phyloP scores from a whole-genome alignment of 1,140 invertebrate genomes.

The Pseudomyrmex concolor region DNA sequence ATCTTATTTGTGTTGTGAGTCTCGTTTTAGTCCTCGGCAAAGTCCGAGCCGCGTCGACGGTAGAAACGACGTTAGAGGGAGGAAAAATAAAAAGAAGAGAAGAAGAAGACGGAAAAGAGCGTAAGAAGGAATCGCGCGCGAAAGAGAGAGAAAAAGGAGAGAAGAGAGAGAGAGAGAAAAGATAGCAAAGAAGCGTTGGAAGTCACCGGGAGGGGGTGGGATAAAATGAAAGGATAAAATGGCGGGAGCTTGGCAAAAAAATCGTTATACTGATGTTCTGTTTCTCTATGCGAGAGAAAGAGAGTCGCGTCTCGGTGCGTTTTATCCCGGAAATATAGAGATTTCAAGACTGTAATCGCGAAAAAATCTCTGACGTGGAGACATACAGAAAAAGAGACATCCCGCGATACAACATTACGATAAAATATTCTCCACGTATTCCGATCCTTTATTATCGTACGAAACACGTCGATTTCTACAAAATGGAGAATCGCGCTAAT shows the following conservation, averaged over 20 bases:
- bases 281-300: neutral
- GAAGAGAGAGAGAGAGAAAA: constrained; percentile 21
- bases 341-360: constrained; percentile 13
- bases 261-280: constrained; percentile 24
- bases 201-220: neutral
- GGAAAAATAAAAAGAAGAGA: constrained; percentile 22
- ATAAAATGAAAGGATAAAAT: constrained; percentile 42
- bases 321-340: constrained; percentile 29
- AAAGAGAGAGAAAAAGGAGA: neutral
- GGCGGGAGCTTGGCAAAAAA: constrained; percentile 21
- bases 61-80: constrained; percentile 46
- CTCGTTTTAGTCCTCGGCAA: constrained; percentile 68
- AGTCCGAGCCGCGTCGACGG: constrained; percentile 62
- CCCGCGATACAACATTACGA: neutral
- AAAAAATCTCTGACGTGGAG: neutral
- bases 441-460: constrained; percentile 7
- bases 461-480: constrained; percentile 6
- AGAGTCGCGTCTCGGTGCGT: neutral
- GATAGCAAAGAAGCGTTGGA: constrained; percentile 5
- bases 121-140: constrained; percentile 25
- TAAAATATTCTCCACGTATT: constrained; percentile 13
- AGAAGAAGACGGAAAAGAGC: neutral
- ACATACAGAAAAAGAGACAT: neutral
- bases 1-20: constrained; percentile 83
- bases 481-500: too few species aligned